phyloP scores from a whole-genome alignment of 2,797 vertebrate genomes.

The Austrolebias charrua region DNA sequence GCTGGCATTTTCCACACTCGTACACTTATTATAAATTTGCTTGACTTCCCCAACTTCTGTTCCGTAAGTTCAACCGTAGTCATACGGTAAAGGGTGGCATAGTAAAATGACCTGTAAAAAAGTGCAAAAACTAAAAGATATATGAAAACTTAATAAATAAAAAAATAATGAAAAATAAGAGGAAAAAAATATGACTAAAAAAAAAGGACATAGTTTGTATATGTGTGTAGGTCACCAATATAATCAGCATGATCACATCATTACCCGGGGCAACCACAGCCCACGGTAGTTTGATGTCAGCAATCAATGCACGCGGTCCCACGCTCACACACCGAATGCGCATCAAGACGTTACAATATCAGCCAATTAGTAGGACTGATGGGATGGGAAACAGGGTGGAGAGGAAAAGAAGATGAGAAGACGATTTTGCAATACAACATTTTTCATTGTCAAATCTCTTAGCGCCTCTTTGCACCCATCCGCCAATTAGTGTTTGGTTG shows the following conservation, averaged over 20 bases:
- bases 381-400: conserved; percentile 13
- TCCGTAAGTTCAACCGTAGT: conserved; percentile 3
- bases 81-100: conserved; percentile 5
- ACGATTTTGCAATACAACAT: conserved; percentile 50
- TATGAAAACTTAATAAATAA: conserved; percentile 1
- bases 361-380: conserved; percentile 58
- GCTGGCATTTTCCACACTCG: conserved; percentile 41
- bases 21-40: conserved; percentile 26
- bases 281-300: conserved; percentile 50
- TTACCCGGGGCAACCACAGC: conserved; percentile 38
- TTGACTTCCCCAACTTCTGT: conserved; percentile 16
- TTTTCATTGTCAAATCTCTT: conserved; percentile 60
- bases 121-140: conserved; percentile 2
- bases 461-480: conserved; percentile 43
- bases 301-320: conserved; percentile 36
- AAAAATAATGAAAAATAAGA: neutral
- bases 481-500: conserved; percentile 61
- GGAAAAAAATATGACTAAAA: neutral
- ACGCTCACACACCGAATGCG: conserved; percentile 23
- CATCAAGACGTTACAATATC: conserved; percentile 42
- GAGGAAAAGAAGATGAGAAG: conserved; percentile 20
- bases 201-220: neutral
- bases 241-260: conserved; percentile 38
- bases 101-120: neutral
- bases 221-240: conserved; percentile 25